Base-by-base conservation (phyloP, 2,113 vertebrate genomes). In the Lipophrys pholis region DNA sequence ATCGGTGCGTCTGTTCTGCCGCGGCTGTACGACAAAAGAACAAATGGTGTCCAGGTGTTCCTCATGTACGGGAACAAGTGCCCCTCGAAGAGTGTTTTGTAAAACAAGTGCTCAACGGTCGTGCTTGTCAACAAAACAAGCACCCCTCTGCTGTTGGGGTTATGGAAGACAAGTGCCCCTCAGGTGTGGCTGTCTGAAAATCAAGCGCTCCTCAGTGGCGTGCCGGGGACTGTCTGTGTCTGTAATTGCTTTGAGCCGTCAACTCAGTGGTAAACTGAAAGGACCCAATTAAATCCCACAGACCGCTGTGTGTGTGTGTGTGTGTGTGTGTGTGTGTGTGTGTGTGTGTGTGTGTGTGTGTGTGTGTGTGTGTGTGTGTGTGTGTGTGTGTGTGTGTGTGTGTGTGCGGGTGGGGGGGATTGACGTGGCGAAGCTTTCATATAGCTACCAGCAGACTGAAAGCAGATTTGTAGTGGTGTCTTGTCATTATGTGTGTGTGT, bases 211-310 rank as follows among this genome's bases (percentile, higher is more conserved):
- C 87, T 89, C 87, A 41, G 85, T 51, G 56, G 81, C 17, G 11
- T 60, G 83, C 68, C 56, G 39, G 64, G 41, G 52, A 70, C 82
- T 68, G 82, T 87, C 81, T 87, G 83, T 82, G 81, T 85, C 65
- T 90, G 83, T 92, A 93, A 93, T 91, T 93, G 90, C 90, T 89
- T 82, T 90, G 88, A 90, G 90, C 85, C 73, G 88, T 89, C 89
- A 85, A 75, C 91, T 88, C 91, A 83, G 89, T 73, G 80, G 86
- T 84, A 84, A 90, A 82, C 80, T 81, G 82, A 82, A 86, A 90
- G 78, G 81, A 89, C 78, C 89, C 92, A 91, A 93, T 93, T 93
- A 92, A 91, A 91, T 84, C 78, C 74, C 77, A 83, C 78, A 64
- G 82, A 84, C 68, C 79, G 72, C 78, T 12, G 63, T 50, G 69